Evolutionary conservation across 2,797 vertebrate species (phyloP).

Genomic region (Gymnothorax javanicus): DNA sequence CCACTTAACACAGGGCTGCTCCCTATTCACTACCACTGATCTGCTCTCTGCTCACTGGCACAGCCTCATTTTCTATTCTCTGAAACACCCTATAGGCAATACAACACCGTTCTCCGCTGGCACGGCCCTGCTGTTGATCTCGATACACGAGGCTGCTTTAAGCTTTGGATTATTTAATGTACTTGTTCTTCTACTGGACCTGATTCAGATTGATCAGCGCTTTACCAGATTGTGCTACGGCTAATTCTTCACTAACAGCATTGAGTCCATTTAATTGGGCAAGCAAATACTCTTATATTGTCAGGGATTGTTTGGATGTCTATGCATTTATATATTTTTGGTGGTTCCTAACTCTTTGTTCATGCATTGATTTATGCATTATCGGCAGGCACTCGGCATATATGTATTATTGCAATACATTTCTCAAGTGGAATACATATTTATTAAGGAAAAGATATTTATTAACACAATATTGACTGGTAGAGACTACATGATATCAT

Average conservation of each 20-base stretch:
- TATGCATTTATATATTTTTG: not conserved
- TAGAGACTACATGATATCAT: not conserved
- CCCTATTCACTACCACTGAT: too few species aligned
- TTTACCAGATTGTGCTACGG: not conserved
- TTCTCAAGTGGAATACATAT: not conserved
- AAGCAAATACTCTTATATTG: not conserved
- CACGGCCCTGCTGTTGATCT: not conserved
- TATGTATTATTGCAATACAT: slow-evolving; percentile 22
- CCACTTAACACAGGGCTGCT: too few species aligned
- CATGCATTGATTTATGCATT: not conserved
- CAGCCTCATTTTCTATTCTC: too few species aligned
- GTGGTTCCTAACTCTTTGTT: not conserved
- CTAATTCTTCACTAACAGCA: not conserved
- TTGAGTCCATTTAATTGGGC: not conserved
- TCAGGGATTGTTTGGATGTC: slow-evolving; percentile 8
- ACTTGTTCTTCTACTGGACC: not conserved
- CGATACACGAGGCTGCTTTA: not conserved
- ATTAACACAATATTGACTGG: slow-evolving; percentile 8
- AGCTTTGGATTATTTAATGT: not conserved
- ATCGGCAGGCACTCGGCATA: slow-evolving; percentile 5
- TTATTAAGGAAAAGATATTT: too few species aligned
- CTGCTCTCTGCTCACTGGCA: not conserved
- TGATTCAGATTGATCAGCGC: not conserved
- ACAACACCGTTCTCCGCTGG: not conserved
- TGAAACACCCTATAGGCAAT: not conserved